Conservation (phyloP, 2,888 invertebrate genomes). For the Coenonympha glycerion region DNA sequence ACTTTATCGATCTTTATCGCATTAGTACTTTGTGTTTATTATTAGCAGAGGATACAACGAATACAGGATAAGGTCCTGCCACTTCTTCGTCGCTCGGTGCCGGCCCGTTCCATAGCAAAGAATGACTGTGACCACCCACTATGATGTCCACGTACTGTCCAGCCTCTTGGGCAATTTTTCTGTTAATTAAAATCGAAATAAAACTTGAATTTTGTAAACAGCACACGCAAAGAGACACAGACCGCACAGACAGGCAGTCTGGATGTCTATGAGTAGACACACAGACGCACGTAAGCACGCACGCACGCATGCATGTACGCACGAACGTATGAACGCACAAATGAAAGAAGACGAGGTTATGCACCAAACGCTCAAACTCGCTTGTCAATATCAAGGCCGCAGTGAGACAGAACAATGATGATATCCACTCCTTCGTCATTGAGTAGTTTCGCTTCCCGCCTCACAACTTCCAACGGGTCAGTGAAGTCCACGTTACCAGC, state of each 20-base stretch:
- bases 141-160: slow-evolving; percentile 84
- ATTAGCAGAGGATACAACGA: slow-evolving; percentile 48
- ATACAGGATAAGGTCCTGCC: slow-evolving; percentile 82
- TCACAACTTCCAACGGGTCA: slow-evolving; percentile 79
- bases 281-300: too few species aligned
- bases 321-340: too few species aligned
- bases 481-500: slow-evolving; percentile 80
- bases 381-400: slow-evolving; percentile 82
- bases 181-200: slow-evolving; percentile 35
- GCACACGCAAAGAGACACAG: too few species aligned
- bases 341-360: too few species aligned
- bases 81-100: slow-evolving; percentile 76
- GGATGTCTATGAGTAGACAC: too few species aligned
- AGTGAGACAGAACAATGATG: slow-evolving; percentile 88
- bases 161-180: slow-evolving; percentile 78
- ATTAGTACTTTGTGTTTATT: slow-evolving; percentile 56
- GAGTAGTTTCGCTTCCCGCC: slow-evolving; percentile 77
- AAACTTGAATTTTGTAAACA: too few species aligned
- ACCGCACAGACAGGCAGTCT: too few species aligned
- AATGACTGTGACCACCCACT: slow-evolving; percentile 89
- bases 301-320: too few species aligned
- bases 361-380: too few species aligned
- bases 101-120: slow-evolving; percentile 80
- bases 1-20: too few species aligned
- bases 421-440: slow-evolving; percentile 81